Base-by-base conservation (phyloP, 37 sponge, comb jelly and placozoan species). In the Beroe ovata region DNA sequence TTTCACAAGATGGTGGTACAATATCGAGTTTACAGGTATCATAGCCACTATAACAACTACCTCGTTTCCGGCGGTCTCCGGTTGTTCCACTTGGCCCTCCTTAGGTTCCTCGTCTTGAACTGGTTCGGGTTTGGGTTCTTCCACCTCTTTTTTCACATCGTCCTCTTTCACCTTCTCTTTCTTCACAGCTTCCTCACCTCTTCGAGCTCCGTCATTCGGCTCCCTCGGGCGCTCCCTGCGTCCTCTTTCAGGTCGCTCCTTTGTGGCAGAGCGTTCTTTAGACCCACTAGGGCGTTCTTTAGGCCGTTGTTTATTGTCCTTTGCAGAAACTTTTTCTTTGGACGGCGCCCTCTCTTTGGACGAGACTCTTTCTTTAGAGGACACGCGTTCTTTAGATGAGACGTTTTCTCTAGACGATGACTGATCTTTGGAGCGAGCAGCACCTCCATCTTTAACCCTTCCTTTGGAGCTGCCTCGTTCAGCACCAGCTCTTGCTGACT, bases 381-480 rank as follows among this genome's bases (percentile, higher is more conserved):
- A 47, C 54, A 47, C 54, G 11, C 54, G 54, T 47, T 47, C 54
- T 47, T 47, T 47, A 6, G 54, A 47, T 11, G 54, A 6, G 54
- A 47, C 54, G 11, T 47, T 47, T 16, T 47, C 54, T 11, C 54
- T 6, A 6, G 54, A 6, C 11, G 54, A 6, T 47, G 54, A 6
- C 54, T 47, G 54, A 47, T 11, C 54, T 11, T 47, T 47, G 54
- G 54, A 6, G 54, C 54, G 54, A 47, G 54, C 54, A 47, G 54
- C 54, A 16, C 54, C 54, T 11, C 11, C 54, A n/a, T n/a, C n/a
- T n/a, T n/a, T n/a, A n/a, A n/a, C n/a, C 33, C 88, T 92, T 59
- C 89, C 38, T 69, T 90, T 90, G n/a, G 88, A 64, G 29, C 28
- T 71, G 3, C 19, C 71, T 91, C 88, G 81, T 90, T 64, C 90